phyloP scores from a whole-genome alignment of 1,140 invertebrate species.

The Myzus persicae region DNA sequence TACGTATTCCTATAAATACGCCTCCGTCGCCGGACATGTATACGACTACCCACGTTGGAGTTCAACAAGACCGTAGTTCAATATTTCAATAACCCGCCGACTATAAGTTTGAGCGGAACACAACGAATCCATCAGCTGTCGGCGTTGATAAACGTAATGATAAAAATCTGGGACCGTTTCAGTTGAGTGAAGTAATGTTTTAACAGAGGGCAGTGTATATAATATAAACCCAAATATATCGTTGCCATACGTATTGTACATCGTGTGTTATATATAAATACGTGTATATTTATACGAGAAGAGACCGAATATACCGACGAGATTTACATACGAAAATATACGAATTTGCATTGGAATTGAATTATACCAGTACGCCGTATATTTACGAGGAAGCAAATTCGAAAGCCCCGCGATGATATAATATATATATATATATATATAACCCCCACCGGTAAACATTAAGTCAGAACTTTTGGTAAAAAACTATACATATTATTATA shows the following conservation, averaged over 20 bases:
- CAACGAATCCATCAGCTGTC: not conserved
- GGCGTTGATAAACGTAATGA: not conserved
- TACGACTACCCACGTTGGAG: accelerated
- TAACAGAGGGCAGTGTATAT: not conserved
- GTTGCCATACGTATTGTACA: not conserved
- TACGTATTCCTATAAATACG: not conserved
- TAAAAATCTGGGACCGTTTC: not conserved
- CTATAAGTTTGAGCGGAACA: not conserved
- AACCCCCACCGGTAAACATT: not conserved
- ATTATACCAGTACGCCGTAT: not conserved
- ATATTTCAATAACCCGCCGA: not conserved
- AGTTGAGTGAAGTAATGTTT: not conserved
- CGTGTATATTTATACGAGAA: not conserved
- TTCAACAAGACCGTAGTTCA: not conserved
- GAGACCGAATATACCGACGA: not conserved
- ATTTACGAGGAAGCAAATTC: not conserved
- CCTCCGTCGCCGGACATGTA: not conserved
- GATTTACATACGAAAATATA: not conserved
- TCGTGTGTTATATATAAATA: no score
- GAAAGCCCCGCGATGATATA: not conserved
- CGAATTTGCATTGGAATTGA: not conserved
- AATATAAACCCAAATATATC: not conserved
- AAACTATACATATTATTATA: not conserved
- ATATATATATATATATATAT: no score
- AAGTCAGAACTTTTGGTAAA: not conserved